phyloP scores from a whole-genome alignment of 2,113 vertebrate species.

The Syngnathoides biaculeatus region DNA sequence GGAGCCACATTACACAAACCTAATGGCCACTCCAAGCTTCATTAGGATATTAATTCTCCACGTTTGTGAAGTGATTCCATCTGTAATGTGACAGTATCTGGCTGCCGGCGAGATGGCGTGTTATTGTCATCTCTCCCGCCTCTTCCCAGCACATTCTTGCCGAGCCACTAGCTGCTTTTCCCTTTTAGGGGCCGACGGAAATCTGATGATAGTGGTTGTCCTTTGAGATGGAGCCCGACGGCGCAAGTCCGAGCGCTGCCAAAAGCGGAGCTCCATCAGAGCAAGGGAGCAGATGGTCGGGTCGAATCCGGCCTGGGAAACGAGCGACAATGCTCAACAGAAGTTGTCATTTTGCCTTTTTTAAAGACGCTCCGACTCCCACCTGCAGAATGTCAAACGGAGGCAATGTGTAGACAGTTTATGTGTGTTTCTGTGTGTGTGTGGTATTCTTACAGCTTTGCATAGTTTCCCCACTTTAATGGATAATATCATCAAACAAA shows the following conservation, averaged over 20 bases:
- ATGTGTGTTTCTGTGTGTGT: too few species aligned
- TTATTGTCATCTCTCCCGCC: slow-evolving; percentile 73
- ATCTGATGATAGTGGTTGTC: slow-evolving; percentile 86
- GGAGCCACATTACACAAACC: slow-evolving; percentile 93
- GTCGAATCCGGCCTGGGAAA: slow-evolving; percentile 62
- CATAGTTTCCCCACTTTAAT: too few species aligned
- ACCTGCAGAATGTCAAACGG: slow-evolving; percentile 68
- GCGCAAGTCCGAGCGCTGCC: slow-evolving; percentile 83
- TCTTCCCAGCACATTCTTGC: slow-evolving; percentile 69
- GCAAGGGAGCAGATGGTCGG: slow-evolving; percentile 77
- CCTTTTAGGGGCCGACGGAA: slow-evolving; percentile 80
- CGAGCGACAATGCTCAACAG: slow-evolving; percentile 64
- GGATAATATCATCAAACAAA: slow-evolving; percentile 35
- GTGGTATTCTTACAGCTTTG: too few species aligned
- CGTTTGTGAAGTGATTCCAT: slow-evolving; percentile 94
- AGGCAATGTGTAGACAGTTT: slow-evolving; percentile 42
- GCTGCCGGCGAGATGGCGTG: slow-evolving; percentile 88
- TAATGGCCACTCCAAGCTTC: slow-evolving; percentile 92
- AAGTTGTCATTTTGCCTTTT: slow-evolving; percentile 75
- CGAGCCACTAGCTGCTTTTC: slow-evolving; percentile 68
- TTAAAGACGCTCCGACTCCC: slow-evolving; percentile 18
- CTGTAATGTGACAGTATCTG: slow-evolving; percentile 89
- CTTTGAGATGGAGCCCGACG: slow-evolving; percentile 82
- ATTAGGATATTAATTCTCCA: slow-evolving; percentile 99
- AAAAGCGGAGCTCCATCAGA: slow-evolving; percentile 76